Evolutionary conservation across 2,888 invertebrate genomes (phyloP).

Genomic region (Anoplius nigerrimus): DNA sequence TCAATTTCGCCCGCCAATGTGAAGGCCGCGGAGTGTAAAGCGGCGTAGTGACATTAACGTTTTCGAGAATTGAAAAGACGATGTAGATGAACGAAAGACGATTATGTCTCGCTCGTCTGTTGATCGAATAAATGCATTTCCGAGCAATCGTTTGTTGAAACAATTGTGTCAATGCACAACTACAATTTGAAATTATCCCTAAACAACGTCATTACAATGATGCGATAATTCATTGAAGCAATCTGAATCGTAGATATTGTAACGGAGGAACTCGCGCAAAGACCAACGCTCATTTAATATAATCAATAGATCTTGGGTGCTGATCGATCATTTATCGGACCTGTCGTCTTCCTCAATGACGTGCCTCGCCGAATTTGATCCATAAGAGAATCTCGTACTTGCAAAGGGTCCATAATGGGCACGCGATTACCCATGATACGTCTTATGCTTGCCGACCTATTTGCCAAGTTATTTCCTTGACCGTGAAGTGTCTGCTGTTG

Average conservation of each 20-base stretch:
- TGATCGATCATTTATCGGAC: conserved; percentile 87
- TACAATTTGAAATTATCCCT: too few relatives aligned
- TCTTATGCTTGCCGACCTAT: conserved; percentile 70
- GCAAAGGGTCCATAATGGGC: conserved; percentile 71
- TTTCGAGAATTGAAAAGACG: too few relatives aligned
- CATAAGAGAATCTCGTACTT: conserved; percentile 87
- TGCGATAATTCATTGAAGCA: conserved; percentile 4
- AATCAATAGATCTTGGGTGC: conserved; percentile 89
- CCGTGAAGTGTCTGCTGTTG: conserved; percentile 81
- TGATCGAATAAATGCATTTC: too few relatives aligned
- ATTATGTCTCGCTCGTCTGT: too few relatives aligned
- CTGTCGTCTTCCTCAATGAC: conserved; percentile 85
- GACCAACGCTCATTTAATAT: conserved; percentile 26
- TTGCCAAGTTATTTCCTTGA: conserved; percentile 72
- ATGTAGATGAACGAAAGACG: too few relatives aligned
- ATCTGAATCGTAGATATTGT: conserved; percentile 2
- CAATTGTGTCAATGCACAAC: too few relatives aligned
- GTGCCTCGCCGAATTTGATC: conserved; percentile 94
- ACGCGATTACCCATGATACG: conserved; percentile 72
- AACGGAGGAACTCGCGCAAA: conserved; percentile 38
- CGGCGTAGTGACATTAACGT: too few relatives aligned
- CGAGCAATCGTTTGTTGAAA: too few relatives aligned
- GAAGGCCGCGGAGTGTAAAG: too few relatives aligned
- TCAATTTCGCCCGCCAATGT: too few relatives aligned
- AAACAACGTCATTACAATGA: too few relatives aligned